A percentile compares a stretch with the other conserved stretches of the same genome.
Evolutionary conservation across 2,797 vertebrate genomes (phyloP).

Genomic region (Gymnothorax javanicus): DNA sequence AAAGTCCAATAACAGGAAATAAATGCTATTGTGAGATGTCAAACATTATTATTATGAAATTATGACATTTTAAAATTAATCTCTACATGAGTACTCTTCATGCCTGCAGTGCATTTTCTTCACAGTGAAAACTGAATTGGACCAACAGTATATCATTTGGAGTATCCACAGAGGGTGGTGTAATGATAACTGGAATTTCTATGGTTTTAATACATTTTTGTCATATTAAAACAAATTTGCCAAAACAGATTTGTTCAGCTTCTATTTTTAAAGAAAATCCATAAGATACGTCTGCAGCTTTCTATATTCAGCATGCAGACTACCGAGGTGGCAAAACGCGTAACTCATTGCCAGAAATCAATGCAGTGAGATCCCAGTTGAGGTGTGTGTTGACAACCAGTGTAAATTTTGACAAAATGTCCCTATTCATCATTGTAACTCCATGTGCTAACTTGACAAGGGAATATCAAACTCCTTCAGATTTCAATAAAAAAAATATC

Average conservation of each 20-base stretch:
- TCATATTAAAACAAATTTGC: neutral
- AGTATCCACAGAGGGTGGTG: no score
- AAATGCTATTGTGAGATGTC: neutral
- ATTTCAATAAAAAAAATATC: neutral
- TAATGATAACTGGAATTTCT: slow-evolving; percentile 7
- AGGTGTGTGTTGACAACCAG: neutral
- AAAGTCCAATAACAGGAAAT: slow-evolving; percentile 21
- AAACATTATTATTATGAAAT: slow-evolving; percentile 16
- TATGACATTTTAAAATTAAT: slow-evolving; percentile 7
- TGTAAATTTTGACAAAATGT: slow-evolving; percentile 11
- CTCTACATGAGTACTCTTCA: neutral
- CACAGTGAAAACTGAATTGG: no score
- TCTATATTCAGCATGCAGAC: neutral
- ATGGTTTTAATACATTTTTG: slow-evolving; percentile 8
- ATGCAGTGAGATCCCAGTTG: slow-evolving; percentile 1
- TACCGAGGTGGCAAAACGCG: slow-evolving; percentile 4
- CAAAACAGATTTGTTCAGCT: neutral
- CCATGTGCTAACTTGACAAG: slow-evolving; percentile 3
- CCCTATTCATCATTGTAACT: slow-evolving; percentile 15
- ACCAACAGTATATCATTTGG: no score
- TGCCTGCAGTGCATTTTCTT: neutral
- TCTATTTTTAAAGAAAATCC: slow-evolving; percentile 26
- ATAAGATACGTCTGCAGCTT: neutral
- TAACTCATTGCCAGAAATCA: slow-evolving; percentile 24
- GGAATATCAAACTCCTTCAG: neutral